A percentile compares a stretch with the other conserved stretches of the same genome.
Conservation (phyloP, 2,888 invertebrate genomes). For the Neoitamus cyanurus region DNA sequence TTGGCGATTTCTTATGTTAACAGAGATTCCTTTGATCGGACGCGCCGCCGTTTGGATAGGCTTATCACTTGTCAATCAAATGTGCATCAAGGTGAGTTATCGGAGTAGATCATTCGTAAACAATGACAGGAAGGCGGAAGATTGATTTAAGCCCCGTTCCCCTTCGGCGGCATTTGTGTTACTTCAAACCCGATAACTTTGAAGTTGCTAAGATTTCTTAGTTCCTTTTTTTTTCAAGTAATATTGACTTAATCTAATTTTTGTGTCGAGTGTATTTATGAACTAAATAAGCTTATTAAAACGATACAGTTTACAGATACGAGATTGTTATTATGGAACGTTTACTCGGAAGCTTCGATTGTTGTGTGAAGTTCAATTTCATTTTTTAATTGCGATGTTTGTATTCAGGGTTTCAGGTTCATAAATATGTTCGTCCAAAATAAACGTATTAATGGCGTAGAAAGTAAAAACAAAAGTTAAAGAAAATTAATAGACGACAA, state of each 20-base stretch:
- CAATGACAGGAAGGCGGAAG: constrained; percentile 43
- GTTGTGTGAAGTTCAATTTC: no score
- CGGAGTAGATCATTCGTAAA: constrained; percentile 38
- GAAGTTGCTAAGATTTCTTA: constrained; percentile 18
- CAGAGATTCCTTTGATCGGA: constrained; percentile 47
- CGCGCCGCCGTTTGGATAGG: constrained; percentile 49
- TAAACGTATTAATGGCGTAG: no score
- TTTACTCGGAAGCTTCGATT: no score
- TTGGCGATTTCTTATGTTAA: constrained; percentile 52
- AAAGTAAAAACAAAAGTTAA: no score
- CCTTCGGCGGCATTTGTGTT: neutral
- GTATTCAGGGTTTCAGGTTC: no score
- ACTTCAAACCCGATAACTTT: constrained; percentile 12
- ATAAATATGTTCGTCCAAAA: no score
- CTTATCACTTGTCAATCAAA: constrained; percentile 50
- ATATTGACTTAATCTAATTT: neutral
- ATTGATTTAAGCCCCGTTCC: constrained; percentile 1
- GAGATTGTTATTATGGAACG: no score
- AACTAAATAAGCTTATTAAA: neutral
- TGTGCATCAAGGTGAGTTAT: constrained; percentile 46
- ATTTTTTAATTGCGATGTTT: no score
- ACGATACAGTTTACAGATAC: neutral
- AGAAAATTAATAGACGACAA: no score
- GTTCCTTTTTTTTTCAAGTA: neutral
- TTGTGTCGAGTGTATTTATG: neutral